Conservation (phyloP, 2,797 vertebrate genomes). For the Propithecus deckenii region DNA sequence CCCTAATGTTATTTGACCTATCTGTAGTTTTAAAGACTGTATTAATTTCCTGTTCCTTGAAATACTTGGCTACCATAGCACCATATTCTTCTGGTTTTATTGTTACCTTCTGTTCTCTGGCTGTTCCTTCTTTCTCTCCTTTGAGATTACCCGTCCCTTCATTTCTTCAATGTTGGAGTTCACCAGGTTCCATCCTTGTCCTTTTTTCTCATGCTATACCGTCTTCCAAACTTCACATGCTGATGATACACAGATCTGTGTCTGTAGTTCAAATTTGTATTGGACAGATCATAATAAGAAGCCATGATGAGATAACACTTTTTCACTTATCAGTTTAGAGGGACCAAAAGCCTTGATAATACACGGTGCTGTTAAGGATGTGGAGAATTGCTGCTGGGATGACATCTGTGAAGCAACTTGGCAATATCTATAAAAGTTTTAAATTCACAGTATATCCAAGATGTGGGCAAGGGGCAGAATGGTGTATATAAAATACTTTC, state of each 20-base stretch:
- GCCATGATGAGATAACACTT: neutral
- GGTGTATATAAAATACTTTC: neutral
- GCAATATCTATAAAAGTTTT: neutral
- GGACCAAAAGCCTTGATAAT: neutral
- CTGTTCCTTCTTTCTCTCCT: neutral
- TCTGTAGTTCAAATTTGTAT: neutral
- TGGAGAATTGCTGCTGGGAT: neutral
- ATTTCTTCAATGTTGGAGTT: neutral
- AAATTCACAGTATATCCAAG: neutral
- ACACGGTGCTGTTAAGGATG: neutral
- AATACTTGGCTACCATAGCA: neutral
- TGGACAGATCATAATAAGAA: neutral
- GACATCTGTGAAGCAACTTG: neutral
- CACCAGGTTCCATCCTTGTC: neutral
- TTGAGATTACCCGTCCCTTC: neutral
- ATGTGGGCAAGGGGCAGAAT: neutral
- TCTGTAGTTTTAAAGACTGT: neutral
- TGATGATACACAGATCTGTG: neutral
- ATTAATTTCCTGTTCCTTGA: neutral
- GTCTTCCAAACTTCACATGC: neutral
- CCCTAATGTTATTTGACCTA: neutral
- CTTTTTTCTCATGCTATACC: neutral
- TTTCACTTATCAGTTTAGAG: neutral
- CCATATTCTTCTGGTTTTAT: neutral
- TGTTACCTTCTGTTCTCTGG: neutral